phyloP scores from a whole-genome alignment of 1,140 invertebrate genomes.

The Stegodyphus mimosarum region DNA sequence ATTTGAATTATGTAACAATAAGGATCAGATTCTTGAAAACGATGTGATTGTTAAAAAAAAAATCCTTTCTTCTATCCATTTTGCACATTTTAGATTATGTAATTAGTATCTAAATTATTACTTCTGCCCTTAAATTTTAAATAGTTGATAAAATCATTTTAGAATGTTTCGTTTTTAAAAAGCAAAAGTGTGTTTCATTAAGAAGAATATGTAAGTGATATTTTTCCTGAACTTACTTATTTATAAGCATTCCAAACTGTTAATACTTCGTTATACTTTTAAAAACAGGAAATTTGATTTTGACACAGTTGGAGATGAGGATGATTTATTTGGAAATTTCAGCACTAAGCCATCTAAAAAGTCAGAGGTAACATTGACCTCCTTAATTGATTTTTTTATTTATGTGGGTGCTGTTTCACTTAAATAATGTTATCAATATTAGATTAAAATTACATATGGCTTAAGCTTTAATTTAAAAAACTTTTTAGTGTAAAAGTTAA shows the following conservation, averaged over 20 bases:
- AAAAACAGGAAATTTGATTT: slow-evolving; percentile 47
- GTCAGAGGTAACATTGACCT: slow-evolving; percentile 3
- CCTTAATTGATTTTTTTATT: not conserved
- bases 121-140: not conserved
- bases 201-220: not conserved
- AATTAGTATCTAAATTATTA: not conserved
- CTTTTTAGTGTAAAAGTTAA: no score
- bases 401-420: not conserved
- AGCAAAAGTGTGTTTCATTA: not conserved
- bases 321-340: slow-evolving; percentile 49
- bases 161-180: not conserved
- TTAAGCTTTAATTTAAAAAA: not conserved
- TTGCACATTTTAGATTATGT: no score
- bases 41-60: not conserved
- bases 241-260: not conserved
- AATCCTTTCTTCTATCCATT: not conserved
- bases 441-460: not conserved
- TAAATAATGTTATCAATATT: not conserved
- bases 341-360: slow-evolving; percentile 6
- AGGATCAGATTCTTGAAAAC: no score
- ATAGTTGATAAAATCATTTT: not conserved
- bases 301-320: slow-evolving; percentile 14
- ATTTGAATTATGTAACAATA: no score
- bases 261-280: not conserved
- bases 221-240: not conserved